Evolutionary conservation across 2,888 invertebrate genomes (phyloP).

Genomic region (Morpho achilles): DNA sequence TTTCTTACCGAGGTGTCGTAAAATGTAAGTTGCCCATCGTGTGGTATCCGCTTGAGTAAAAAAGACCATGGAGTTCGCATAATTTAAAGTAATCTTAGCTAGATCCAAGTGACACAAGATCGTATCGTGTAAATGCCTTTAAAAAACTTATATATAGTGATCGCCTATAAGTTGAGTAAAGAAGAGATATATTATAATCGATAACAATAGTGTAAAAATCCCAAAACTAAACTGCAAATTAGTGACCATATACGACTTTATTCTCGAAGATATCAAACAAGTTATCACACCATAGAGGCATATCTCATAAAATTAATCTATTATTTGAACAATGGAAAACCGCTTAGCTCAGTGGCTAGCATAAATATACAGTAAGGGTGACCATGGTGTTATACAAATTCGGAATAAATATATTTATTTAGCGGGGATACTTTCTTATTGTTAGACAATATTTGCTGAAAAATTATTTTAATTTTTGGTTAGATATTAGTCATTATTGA

Average conservation of each 20-base stretch:
- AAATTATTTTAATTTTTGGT: too few species aligned
- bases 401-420: neutral
- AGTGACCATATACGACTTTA: neutral
- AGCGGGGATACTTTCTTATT: neutral
- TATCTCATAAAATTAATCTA: conserved; percentile 17
- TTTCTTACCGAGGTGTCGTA: too few species aligned
- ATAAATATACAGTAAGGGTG: conserved; percentile 1
- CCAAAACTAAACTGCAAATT: conserved; percentile 5
- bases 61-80: too few species aligned
- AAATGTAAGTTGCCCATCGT: too few species aligned
- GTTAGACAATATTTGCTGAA: neutral
- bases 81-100: too few species aligned
- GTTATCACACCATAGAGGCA: conserved; percentile 10
- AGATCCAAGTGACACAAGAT: too few species aligned
- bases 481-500: too few species aligned
- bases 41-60: too few species aligned
- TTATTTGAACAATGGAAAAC: conserved; percentile 18
- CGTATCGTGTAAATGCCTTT: too few species aligned
- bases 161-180: too few species aligned
- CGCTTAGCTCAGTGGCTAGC: conserved; percentile 2
- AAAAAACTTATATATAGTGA: too few species aligned
- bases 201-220: neutral
- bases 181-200: too few species aligned
- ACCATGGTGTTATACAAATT: neutral
- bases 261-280: conserved; percentile 3